Conservation (phyloP, 2,797 vertebrate species). For the Halcyon badia region DNA sequence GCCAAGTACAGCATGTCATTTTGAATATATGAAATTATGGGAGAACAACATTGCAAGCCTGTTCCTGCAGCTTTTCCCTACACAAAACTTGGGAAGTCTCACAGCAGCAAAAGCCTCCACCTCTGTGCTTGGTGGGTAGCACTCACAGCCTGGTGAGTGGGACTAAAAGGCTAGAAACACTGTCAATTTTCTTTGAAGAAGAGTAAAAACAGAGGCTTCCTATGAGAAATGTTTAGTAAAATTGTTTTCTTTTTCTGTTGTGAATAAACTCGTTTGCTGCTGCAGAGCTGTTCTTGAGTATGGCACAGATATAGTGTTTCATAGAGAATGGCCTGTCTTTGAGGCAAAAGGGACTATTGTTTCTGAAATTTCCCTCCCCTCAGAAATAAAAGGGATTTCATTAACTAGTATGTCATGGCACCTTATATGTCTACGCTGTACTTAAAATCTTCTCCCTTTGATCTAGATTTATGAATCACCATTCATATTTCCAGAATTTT, state of each 20-base stretch:
- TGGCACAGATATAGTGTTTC: background rate
- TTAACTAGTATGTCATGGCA: background rate
- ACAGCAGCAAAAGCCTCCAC: background rate
- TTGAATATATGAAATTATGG: constrained; percentile 51
- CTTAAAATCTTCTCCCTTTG: background rate
- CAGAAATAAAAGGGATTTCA: constrained; percentile 11
- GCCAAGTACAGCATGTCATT: constrained; percentile 64
- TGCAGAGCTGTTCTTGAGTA: background rate
- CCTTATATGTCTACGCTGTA: background rate
- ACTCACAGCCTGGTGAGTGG: background rate
- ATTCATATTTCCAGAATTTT: background rate
- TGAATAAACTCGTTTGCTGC: constrained; percentile 26
- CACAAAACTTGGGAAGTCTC: background rate
- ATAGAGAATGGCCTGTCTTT: background rate
- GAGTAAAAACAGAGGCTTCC: background rate
- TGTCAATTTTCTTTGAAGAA: constrained; percentile 3
- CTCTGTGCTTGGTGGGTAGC: background rate
- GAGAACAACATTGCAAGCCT: constrained; percentile 39
- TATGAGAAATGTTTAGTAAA: background rate
- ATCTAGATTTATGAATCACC: background rate
- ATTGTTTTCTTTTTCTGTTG: background rate
- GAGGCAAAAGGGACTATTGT: background rate
- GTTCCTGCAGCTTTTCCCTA: constrained; percentile 46
- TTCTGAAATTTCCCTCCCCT: background rate
- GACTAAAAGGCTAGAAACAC: background rate